Evolutionary conservation across 2,888 invertebrate species (phyloP).

Genomic region (Cataglyphis livida): DNA sequence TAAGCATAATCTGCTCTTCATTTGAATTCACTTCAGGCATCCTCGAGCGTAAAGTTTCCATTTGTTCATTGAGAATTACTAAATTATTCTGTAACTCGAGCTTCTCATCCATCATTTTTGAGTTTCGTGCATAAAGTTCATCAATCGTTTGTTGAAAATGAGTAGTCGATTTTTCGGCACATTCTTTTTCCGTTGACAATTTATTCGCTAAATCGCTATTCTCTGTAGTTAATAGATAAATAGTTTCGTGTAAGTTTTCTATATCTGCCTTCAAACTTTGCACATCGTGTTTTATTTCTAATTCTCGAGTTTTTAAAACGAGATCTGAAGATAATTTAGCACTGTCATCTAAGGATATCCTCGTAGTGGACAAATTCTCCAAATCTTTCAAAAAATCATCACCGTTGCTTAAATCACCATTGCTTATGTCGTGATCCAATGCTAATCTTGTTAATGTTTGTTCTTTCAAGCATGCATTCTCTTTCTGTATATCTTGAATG

Average conservation of each 20-base stretch:
- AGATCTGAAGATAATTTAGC: constrained; percentile 72
- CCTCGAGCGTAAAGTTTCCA: constrained; percentile 58
- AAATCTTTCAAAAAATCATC: constrained; percentile 31
- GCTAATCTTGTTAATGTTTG: constrained; percentile 18
- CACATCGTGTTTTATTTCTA: constrained; percentile 77
- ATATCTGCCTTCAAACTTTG: constrained; percentile 77
- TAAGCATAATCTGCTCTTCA: constrained; percentile 65
- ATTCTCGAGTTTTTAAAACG: constrained; percentile 75
- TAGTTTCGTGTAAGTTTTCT: constrained; percentile 76
- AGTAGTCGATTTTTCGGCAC: constrained; percentile 60
- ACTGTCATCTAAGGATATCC: constrained; percentile 67
- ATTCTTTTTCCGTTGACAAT: constrained; percentile 73
- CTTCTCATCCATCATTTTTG: constrained; percentile 73
- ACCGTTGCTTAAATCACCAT: constrained; percentile 27
- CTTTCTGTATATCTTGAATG: constrained; percentile 27
- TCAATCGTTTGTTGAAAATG: constrained; percentile 73
- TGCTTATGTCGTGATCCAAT: background rate
- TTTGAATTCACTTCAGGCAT: constrained; percentile 49
- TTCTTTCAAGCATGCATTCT: constrained; percentile 40
- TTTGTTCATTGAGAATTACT: constrained; percentile 62
- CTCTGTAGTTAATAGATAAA: constrained; percentile 78
- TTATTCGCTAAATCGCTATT: constrained; percentile 78
- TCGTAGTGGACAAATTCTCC: constrained; percentile 17
- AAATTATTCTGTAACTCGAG: constrained; percentile 68
- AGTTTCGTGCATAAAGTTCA: constrained; percentile 72